Conservation (phyloP, 1,140 invertebrate genomes). For the Solenopsis invicta region DNA sequence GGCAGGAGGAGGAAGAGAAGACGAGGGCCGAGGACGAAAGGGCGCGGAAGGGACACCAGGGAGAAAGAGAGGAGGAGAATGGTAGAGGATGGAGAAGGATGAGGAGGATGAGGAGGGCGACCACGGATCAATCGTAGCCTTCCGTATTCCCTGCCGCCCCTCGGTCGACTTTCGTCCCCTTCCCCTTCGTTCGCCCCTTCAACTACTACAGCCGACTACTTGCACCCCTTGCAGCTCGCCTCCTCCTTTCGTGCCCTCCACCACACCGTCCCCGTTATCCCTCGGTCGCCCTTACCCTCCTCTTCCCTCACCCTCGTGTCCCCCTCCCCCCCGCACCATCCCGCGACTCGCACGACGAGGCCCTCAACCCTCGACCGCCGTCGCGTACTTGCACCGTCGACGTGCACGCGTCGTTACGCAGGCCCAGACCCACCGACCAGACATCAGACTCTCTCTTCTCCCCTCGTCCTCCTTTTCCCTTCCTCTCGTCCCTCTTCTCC, state of each 20-base stretch:
- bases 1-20: constrained; percentile 59
- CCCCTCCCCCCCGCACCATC: constrained; percentile 40
- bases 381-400: constrained; percentile 82
- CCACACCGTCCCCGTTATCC: constrained; percentile 47
- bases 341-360: constrained; percentile 67
- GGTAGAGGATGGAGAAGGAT: constrained; percentile 72
- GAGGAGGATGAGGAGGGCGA: constrained; percentile 78
- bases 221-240: constrained; percentile 68
- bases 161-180: constrained; percentile 69
- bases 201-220: constrained; percentile 71
- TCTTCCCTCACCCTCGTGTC: neutral
- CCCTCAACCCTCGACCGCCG: constrained; percentile 77
- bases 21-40: constrained; percentile 69
- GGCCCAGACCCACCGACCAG: constrained; percentile 83
- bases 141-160: constrained; percentile 79
- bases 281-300: constrained; percentile 44
- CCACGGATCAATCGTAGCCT: constrained; percentile 86
- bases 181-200: constrained; percentile 67
- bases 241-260: constrained; percentile 58
- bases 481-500: constrained; percentile 55
- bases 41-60: constrained; percentile 64
- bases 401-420: constrained; percentile 85
- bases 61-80: constrained; percentile 70
- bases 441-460: constrained; percentile 71
- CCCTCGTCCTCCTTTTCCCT: neutral